A percentile compares a stretch with the other conserved stretches of the same genome.
Conservation (phyloP, 2,888 invertebrate genomes). For the Exocentrus adspersus region DNA sequence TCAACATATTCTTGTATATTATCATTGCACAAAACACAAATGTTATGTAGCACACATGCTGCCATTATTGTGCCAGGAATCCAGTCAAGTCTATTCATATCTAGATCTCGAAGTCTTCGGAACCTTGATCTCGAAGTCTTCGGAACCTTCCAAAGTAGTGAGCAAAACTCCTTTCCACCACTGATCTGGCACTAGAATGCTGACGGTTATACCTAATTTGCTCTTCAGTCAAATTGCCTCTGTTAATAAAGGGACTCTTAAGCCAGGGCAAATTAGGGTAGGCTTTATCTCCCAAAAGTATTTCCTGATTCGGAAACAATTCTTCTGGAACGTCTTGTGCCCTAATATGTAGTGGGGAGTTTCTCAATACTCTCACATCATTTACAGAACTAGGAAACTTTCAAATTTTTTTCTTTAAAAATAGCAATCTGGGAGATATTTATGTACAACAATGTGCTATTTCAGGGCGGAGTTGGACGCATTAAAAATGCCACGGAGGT, state of each 20-base stretch:
- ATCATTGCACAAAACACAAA: neutral
- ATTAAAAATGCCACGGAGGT: too few species aligned
- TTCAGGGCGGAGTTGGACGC: too few species aligned
- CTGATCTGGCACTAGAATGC: neutral
- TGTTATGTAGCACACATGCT: neutral
- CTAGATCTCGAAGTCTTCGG: too few species aligned
- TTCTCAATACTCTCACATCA: neutral
- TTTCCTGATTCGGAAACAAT: neutral
- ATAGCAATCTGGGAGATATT: too few species aligned
- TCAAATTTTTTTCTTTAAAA: too few species aligned
- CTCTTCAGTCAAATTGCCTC: neutral
- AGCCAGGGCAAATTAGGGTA: neutral
- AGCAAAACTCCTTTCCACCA: neutral
- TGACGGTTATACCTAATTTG: neutral
- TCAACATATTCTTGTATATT: neutral
- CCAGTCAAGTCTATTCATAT: neutral
- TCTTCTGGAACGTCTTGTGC: neutral
- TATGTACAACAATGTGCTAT: too few species aligned
- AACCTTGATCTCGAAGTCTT: too few species aligned
- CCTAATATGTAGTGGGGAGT: neutral
- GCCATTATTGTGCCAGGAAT: neutral
- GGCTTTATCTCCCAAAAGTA: neutral
- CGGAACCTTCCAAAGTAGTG: neutral
- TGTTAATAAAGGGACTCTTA: neutral
- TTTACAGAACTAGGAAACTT: neutral